Evolutionary conservation across 2,113 vertebrate genomes (phyloP).

Genomic region (Proterorhinus semilunaris): DNA sequence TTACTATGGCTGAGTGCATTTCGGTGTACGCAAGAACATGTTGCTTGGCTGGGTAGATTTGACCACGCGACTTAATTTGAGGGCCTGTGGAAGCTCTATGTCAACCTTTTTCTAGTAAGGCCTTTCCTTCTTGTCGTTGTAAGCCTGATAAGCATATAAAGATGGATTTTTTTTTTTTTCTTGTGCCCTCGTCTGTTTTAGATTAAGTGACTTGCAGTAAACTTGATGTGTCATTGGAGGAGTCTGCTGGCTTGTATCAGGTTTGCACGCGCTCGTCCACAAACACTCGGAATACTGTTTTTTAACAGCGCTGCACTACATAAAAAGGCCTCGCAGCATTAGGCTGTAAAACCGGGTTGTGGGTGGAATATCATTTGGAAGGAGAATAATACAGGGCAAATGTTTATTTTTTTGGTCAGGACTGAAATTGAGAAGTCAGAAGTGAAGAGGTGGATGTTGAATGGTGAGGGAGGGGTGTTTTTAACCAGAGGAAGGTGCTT

Average conservation of each 20-base stretch:
- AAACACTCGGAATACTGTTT: conserved; percentile 65
- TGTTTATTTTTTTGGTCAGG: conserved; percentile 61
- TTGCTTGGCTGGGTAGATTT: conserved; percentile 20
- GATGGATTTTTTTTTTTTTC: conserved; percentile 54
- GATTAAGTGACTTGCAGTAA: conserved; percentile 55
- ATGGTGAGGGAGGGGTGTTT: conserved; percentile 47
- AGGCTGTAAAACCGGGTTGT: conserved; percentile 58
- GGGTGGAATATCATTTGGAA: conserved; percentile 68
- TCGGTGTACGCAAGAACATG: conserved; percentile 20
- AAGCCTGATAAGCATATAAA: conserved; percentile 47
- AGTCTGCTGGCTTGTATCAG: conserved; percentile 53
- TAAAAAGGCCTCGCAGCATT: conserved; percentile 46
- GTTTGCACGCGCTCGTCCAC: conserved; percentile 53
- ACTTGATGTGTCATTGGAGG: conserved; percentile 59
- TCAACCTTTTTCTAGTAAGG: conserved; percentile 35
- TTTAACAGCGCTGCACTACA: conserved; percentile 64
- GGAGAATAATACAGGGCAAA: conserved; percentile 60
- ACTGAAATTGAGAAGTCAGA: conserved; percentile 60
- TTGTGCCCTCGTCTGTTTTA: conserved; percentile 44
- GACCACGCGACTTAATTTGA: conserved; percentile 3
- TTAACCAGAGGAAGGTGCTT: conserved; percentile 45
- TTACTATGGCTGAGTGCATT: conserved; percentile 21
- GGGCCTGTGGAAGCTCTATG: conserved; percentile 28
- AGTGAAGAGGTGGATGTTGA: conserved; percentile 21
- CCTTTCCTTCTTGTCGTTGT: conserved; percentile 38